A percentile compares a stretch with the other conserved stretches of the same genome.
phyloP scores from a whole-genome alignment of 2,888 invertebrate species.

The Mesorhabditis spiculigera region DNA sequence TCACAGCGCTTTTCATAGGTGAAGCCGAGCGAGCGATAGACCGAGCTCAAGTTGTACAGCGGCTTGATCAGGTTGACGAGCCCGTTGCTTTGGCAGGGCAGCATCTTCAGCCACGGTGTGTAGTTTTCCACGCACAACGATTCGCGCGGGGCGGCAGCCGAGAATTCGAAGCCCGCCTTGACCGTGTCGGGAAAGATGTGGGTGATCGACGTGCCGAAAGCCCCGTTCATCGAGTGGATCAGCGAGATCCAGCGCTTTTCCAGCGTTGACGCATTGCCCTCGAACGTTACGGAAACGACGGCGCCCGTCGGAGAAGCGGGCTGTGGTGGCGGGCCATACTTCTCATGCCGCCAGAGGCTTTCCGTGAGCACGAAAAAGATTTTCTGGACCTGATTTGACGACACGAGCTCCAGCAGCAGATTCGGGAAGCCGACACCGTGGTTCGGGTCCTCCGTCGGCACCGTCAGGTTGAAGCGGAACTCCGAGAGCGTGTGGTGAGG shows the following conservation, averaged over 20 bases:
- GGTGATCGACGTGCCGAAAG: conserved; percentile 92
- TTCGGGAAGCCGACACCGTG: conserved; percentile 60
- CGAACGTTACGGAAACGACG: conserved; percentile 86
- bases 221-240: conserved; percentile 84
- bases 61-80: conserved; percentile 83
- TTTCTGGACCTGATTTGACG: conserved; percentile 80
- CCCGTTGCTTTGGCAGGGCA: conserved; percentile 87
- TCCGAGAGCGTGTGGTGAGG: no score
- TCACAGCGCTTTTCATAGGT: not conserved
- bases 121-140: conserved; percentile 97
- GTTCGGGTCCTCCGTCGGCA: no score
- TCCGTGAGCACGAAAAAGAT: conserved; percentile 85
- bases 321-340: conserved; percentile 85
- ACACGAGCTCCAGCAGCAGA: conserved; percentile 60
- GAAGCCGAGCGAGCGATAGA: conserved; percentile 27
- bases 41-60: conserved; percentile 64
- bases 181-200: conserved; percentile 75
- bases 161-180: conserved; percentile 59
- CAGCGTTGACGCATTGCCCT: conserved; percentile 66
- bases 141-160: conserved; percentile 88
- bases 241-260: conserved; percentile 81
- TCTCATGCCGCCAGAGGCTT: conserved; percentile 74
- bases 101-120: conserved; percentile 93
- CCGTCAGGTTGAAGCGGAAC: no score
- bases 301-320: conserved; percentile 87